Evolutionary conservation across 2,888 invertebrate species (phyloP), one percentile per base, ranked within the genome.

Genomic region (Chrysodeixis includens): DNA sequence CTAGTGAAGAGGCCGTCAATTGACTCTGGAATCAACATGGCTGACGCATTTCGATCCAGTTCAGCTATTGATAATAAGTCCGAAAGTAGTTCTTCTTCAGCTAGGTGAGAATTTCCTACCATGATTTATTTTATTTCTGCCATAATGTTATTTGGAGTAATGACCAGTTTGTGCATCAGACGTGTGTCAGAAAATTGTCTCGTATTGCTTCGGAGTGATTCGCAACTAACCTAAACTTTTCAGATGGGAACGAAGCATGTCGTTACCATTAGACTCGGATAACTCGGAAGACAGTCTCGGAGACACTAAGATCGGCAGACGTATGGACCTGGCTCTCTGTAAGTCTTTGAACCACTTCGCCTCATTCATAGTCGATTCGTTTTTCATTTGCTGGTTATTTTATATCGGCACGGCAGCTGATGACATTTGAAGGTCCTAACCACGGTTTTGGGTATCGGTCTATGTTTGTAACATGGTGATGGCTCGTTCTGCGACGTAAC

Each of bases 281-380:
- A 94, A 88, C 1, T 93, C 93, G 5, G 93, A 93, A 81, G 95
- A 93, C 77, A 94, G 93, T 81, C 88, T 92, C 30, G 89, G 93
- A 4, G 95, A 95, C 68, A 83, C 89, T 53, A 94, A 94, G 82
- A 87, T 95, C 71, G 95, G 96, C 73, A 95, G 97, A 79, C 97
- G 97, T 90, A 98, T 98, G 97, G 98, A 98, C 88, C 97, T 98
- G 89, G 97, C 97, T 71, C 95, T 98, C 88, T 98, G 98, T 98
- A 97, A 98, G 98, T 94, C 82, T 78, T 79, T 77, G 66, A 65
- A 75, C 66, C 72, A 75, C 78, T 73, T 74, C 80, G 72, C 74
- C 82, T 78, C 82, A 82, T 84, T 74, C 75, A 89, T 92, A 93
- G 93, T 89, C 85, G 86, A 86, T 92, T 92, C 86, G 88, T 81